Conservation (phyloP, 2,888 invertebrate genomes). For the Cosmopolites sordidus region DNA sequence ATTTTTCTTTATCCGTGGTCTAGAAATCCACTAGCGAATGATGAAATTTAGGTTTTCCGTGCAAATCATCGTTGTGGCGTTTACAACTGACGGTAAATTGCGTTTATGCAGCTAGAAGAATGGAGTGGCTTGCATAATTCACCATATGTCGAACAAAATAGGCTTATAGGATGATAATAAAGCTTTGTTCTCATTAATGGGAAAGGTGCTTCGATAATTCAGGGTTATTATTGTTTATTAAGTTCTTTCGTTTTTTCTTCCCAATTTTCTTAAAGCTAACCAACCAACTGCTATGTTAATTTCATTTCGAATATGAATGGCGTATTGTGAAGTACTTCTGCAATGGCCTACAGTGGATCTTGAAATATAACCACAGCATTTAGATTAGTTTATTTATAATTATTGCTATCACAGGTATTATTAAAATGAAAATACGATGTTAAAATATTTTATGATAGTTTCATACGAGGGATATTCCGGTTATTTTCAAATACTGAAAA, state of each 20-base stretch:
- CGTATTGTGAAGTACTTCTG: no score
- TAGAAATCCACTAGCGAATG: slow-evolving; percentile 19
- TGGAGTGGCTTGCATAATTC: background rate
- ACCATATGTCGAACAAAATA: slow-evolving; percentile 2
- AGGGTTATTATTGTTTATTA: background rate
- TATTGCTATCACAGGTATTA: no score
- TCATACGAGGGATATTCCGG: no score
- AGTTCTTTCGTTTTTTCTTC: background rate
- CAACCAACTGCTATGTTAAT: background rate
- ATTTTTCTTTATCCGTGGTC: slow-evolving; percentile 4
- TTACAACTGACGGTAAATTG: slow-evolving; percentile 21
- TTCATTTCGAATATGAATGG: no score
- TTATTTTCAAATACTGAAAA: no score
- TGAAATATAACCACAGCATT: no score
- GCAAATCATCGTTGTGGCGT: slow-evolving; percentile 16
- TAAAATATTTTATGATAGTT: no score
- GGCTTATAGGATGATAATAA: background rate
- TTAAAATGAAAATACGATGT: no score
- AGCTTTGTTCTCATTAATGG: background rate
- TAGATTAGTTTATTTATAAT: no score
- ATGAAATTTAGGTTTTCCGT: slow-evolving; percentile 19
- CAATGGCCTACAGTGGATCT: no score
- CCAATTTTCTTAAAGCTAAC: background rate
- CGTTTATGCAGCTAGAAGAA: slow-evolving; percentile 1
- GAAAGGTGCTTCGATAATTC: background rate